Base-by-base conservation (phyloP, 2,797 vertebrate species). In the Periophthalmus magnuspinnatus region DNA sequence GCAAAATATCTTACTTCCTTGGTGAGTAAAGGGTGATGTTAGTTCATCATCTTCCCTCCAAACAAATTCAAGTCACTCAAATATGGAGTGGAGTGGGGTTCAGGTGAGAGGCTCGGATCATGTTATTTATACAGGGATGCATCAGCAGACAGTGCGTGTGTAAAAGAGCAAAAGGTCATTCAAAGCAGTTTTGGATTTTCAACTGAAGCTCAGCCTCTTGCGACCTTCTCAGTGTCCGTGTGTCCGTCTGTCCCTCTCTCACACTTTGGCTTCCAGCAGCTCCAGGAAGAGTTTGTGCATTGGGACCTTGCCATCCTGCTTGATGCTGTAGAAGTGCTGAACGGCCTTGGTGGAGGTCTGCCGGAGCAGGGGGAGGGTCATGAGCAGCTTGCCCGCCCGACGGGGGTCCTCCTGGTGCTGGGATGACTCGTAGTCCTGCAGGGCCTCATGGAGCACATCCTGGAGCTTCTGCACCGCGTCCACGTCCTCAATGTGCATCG, bases 241-340 rank as follows among this genome's bases (percentile, higher is more conserved):
- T 80, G 78, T 86, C 81, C 77, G 60, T 82, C 70, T 50, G 6
- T 84, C 85, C 58, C 17, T 84, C 47, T 48, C 85, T 98, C 96
- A 99, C 91, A 98, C 97, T 94, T 99, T 99, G 91, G 97, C 97
- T 93, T 99, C 98, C 89, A 99, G 95, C 93, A 99, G 96, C 96
- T 99, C 97, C 96, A 99, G 93, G 95, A 99, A 99, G 85, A 99
- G 97, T 99, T 99, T 99, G 96, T 99, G 98, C 98, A 99, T 99
- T 91, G 98, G 98, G 86, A 99, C 98, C 91, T 99, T 99, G 90
- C 97, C 98, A 91, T 99, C 97, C 81, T 99, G 96, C 94, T 99
- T 99, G 94, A 99, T 97, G 95, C 96, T 98, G 95, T 99, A 99
- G 95, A 99, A 99, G 90, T 99, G 98, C 90, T 99, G 98, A 91